These are phyloP conservation scores for Trachymyrmex cornetzi DNA, from an alignment of 1,140 invertebrate species.

Conservation along the genomic window DNA sequence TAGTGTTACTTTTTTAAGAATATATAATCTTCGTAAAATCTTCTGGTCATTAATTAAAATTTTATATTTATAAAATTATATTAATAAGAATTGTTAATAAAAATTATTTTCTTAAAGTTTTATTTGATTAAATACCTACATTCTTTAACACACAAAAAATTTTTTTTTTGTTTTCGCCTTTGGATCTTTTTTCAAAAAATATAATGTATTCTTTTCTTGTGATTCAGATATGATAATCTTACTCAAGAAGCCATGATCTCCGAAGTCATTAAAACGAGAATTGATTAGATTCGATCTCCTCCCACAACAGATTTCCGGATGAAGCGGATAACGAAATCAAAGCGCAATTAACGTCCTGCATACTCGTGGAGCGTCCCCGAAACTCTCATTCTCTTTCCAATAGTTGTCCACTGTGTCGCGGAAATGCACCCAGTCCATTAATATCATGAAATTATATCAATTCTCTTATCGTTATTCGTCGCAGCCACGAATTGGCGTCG, in stretches of 20 bases:
- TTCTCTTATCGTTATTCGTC: slow-evolving; percentile 2
- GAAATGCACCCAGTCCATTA: not conserved
- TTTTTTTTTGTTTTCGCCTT: no score
- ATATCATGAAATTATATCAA: not conserved
- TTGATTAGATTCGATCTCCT: slow-evolving; percentile 16
- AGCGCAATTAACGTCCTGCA: slow-evolving; percentile 8
- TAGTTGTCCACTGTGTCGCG: not conserved
- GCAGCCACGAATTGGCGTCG: slow-evolving; percentile 17
- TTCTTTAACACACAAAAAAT: no score
- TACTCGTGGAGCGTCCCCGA: not conserved
- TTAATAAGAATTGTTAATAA: no score
- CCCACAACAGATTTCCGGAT: not conserved
- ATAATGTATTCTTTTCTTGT: no score
- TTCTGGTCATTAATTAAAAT: no score
- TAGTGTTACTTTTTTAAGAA: no score
- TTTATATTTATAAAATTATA: no score
- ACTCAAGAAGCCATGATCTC: not conserved
- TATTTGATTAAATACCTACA: no score
- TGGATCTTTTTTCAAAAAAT: no score
- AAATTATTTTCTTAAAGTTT: no score
- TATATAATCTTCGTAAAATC: no score
- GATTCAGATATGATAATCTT: no score
- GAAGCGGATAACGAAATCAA: slow-evolving; percentile 30
- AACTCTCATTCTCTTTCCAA: not conserved
- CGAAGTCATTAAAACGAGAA: not conserved